Evolutionary conservation across 2,888 invertebrate species (phyloP).

Genomic region (Conomelus anceps): DNA sequence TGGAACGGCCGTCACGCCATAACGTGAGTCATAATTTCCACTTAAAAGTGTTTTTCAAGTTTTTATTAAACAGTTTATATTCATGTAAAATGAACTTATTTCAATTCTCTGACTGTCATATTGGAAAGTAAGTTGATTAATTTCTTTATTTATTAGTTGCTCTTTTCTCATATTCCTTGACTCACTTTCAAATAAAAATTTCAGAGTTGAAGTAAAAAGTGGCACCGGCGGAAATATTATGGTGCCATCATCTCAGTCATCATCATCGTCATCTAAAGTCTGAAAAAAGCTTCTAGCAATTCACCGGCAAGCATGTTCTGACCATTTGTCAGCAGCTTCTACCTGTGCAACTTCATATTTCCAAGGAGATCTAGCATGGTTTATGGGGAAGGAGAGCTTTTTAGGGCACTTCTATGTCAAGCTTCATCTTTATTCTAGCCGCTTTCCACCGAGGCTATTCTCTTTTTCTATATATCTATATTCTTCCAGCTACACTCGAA

Average conservation of each 20-base stretch:
- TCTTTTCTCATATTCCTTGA: no score
- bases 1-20: no score
- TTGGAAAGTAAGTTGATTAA: no score
- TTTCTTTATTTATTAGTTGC: no score
- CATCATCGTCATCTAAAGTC: not conserved
- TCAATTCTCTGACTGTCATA: no score
- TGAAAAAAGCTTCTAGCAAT: not conserved
- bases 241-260: not conserved
- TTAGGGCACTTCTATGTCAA: not conserved
- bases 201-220: not conserved
- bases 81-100: no score
- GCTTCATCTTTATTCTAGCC: not conserved
- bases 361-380: not conserved
- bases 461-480: not conserved
- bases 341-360: not conserved
- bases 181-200: not conserved
- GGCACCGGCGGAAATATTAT: not conserved
- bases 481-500: not conserved
- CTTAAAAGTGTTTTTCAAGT: no score
- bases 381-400: not conserved
- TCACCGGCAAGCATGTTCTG: not conserved
- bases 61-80: no score
- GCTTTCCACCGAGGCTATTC: not conserved
- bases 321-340: not conserved
- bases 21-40: no score